A percentile compares a stretch with the other conserved stretches of the same genome.
Evolutionary conservation across 2,797 vertebrate species (phyloP).

Genomic region (Eulemur rubriventer): DNA sequence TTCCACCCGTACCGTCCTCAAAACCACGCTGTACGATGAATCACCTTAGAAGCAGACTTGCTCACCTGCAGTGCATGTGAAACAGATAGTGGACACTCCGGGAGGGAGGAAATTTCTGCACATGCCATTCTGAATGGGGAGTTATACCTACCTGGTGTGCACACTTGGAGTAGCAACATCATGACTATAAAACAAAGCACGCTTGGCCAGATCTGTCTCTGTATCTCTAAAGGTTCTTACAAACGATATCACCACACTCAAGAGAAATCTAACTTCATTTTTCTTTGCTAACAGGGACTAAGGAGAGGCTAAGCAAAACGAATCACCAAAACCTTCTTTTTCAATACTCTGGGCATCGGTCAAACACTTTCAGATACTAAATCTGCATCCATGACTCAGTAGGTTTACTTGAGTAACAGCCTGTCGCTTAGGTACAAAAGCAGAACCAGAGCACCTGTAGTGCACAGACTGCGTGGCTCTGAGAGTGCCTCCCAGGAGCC

Average conservation of each 20-base stretch:
- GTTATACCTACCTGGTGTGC: neutral
- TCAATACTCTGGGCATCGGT: neutral
- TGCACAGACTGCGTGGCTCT: neutral
- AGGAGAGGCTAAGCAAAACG: neutral
- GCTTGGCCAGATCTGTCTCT: neutral
- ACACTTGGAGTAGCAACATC: neutral
- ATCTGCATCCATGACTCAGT: neutral
- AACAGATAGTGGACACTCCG: neutral
- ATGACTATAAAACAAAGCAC: neutral
- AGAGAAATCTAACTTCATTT: neutral
- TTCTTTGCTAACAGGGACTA: neutral
- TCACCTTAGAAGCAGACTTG: neutral
- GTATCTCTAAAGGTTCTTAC: neutral
- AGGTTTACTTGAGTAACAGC: neutral
- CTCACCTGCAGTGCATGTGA: neutral
- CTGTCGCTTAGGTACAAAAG: neutral
- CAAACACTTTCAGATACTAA: slow-evolving; percentile 20
- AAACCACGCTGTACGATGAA: neutral
- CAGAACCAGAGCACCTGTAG: neutral
- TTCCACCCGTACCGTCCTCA: neutral
- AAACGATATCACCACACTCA: neutral
- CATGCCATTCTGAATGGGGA: neutral
- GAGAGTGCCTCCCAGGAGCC: neutral
- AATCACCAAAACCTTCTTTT: neutral
- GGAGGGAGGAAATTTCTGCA: neutral